These are phyloP conservation scores for Macroglossus sobrinus DNA, from an alignment of 2,113 vertebrate genomes.

Conservation along the genomic window DNA sequence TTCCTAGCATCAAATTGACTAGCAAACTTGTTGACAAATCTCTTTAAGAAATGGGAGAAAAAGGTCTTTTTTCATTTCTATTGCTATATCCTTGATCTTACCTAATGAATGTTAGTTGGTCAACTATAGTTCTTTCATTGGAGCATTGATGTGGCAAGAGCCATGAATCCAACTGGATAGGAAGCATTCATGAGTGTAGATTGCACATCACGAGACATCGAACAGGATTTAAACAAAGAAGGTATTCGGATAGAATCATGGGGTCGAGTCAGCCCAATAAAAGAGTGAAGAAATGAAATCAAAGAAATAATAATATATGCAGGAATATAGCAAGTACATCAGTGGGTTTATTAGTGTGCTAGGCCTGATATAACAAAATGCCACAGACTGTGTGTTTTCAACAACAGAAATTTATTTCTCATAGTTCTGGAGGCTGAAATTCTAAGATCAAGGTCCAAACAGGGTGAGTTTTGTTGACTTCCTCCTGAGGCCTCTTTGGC, in stretches of 20 bases:
- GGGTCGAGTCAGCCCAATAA: neutral
- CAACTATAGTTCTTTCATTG: neutral
- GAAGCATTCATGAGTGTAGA: neutral
- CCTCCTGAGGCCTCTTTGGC: neutral
- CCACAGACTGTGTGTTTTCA: neutral
- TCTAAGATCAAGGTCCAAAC: neutral
- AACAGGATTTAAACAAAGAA: neutral
- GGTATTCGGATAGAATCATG: neutral
- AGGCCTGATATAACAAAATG: neutral
- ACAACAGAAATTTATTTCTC: neutral
- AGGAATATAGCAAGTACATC: neutral
- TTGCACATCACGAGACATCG: neutral
- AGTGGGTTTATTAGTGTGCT: neutral
- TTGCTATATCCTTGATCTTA: neutral
- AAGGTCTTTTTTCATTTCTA: neutral
- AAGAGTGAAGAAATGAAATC: neutral
- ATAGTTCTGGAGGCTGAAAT: neutral
- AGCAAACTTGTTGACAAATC: neutral
- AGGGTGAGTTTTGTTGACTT: neutral
- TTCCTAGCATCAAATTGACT: neutral
- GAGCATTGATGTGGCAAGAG: neutral
- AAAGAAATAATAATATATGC: neutral
- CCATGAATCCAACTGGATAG: neutral
- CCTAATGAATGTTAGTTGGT: neutral
- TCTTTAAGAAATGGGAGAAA: neutral